A percentile compares a stretch with the other conserved stretches of the same genome.
These are phyloP conservation scores for Oligia fasciuncula DNA, from an alignment of 2,888 invertebrate species.

Conservation along the genomic window DNA sequence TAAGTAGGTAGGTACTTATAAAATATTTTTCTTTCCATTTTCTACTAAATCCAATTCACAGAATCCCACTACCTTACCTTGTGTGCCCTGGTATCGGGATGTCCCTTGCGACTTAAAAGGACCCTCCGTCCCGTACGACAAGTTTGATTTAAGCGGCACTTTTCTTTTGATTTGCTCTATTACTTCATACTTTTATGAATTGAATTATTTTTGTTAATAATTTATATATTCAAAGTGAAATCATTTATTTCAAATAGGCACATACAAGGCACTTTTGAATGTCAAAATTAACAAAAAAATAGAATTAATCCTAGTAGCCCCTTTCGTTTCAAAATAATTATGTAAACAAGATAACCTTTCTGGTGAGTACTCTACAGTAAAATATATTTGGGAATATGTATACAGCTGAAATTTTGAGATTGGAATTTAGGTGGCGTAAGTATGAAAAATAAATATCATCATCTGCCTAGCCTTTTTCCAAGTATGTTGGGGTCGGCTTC, in stretches of 20 bases:
- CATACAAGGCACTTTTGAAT: neutral
- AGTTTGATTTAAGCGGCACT: conserved; percentile 67
- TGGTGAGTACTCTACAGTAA: neutral
- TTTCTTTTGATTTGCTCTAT: conserved; percentile 64
- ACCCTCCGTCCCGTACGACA: conserved; percentile 63
- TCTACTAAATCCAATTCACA: conserved; percentile 17
- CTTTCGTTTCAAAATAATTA: neutral
- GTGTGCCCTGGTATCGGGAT: conserved; percentile 10
- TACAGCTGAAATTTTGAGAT: neutral
- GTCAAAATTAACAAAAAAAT: neutral
- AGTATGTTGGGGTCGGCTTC: no score
- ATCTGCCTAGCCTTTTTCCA: no score
- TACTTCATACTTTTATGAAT: conserved; percentile 51
- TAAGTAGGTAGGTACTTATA: neutral
- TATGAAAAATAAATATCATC: neutral
- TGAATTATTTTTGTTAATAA: conserved; percentile 28
- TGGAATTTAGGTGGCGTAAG: neutral
- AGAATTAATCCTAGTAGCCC: neutral
- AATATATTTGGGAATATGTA: neutral
- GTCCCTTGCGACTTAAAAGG: conserved; percentile 48
- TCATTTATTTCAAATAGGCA: neutral
- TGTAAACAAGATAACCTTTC: neutral
- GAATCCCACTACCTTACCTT: conserved; percentile 4
- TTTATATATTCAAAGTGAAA: neutral
- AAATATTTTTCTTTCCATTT: neutral